Conservation (phyloP, 2,113 vertebrate genomes). For the Globicephala melas region DNA sequence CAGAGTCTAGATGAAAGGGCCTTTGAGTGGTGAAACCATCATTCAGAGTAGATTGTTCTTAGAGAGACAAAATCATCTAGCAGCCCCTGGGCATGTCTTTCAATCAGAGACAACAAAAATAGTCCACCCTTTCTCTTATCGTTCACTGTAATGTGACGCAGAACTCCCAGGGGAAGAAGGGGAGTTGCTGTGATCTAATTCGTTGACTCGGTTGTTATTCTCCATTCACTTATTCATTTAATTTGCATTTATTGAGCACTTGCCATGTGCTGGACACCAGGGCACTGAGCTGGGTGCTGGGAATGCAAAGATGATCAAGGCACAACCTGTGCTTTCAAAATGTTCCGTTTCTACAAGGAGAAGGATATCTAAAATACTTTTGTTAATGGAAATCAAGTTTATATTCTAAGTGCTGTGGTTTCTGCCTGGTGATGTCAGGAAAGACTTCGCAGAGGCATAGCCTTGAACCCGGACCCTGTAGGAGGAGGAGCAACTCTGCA, state of each 20-base stretch:
- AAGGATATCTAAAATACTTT: not conserved
- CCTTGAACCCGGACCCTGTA: not conserved
- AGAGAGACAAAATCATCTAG: not conserved
- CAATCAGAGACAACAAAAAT: not conserved
- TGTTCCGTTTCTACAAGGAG: not conserved
- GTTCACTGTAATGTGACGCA: not conserved
- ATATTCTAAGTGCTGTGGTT: not conserved
- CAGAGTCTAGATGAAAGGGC: constrained; percentile 2
- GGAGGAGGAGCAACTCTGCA: not conserved
- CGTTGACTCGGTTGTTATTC: constrained; percentile 7
- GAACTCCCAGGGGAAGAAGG: not conserved
- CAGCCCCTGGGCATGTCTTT: not conserved
- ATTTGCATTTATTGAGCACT: not conserved
- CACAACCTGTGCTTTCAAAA: not conserved
- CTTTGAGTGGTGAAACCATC: not conserved
- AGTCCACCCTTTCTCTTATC: not conserved
- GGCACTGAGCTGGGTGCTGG: not conserved
- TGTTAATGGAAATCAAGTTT: not conserved
- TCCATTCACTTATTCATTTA: not conserved
- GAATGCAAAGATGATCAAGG: not conserved
- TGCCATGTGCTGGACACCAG: not conserved
- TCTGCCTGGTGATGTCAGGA: not conserved
- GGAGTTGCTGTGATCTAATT: not conserved
- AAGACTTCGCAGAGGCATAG: not conserved
- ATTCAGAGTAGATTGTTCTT: constrained; percentile 15